Percentiles rank a stretch among this genome's conserved stretches.
phyloP scores from a whole-genome alignment of 53 echinoderm and acorn worm genomes.

The Temnopleurus reevesii region DNA sequence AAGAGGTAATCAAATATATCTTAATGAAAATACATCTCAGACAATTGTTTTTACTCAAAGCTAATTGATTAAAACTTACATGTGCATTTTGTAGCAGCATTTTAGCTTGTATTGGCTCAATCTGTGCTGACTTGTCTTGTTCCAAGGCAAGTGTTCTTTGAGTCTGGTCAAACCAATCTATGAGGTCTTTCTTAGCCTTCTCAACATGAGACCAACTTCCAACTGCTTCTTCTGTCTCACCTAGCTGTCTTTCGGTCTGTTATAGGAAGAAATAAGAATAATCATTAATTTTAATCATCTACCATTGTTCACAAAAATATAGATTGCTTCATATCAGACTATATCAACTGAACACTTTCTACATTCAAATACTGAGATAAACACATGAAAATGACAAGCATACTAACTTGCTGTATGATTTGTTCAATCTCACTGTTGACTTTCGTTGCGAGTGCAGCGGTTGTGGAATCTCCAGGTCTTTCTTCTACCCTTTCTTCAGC shows the following conservation, averaged over 20 bases:
- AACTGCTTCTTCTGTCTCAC: constrained; percentile 48
- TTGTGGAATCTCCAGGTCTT: constrained; percentile 66
- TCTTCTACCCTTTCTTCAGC: constrained; percentile 73
- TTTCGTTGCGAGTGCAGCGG: constrained; percentile 62
- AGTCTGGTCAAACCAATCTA: constrained; percentile 74
- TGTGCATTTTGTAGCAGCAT: constrained; percentile 47
- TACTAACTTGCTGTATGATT: constrained; percentile 59
- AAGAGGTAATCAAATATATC: too few relatives aligned
- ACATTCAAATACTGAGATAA: too few relatives aligned
- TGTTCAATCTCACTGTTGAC: constrained; percentile 64
- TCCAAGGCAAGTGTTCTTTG: constrained; percentile 62
- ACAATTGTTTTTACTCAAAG: not conserved
- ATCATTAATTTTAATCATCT: not conserved
- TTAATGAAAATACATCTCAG: not conserved
- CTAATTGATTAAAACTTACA: constrained; percentile 40
- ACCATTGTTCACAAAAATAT: too few relatives aligned
- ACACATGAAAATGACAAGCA: not conserved
- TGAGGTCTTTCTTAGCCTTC: constrained; percentile 55
- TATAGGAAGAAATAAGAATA: not conserved
- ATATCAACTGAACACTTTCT: too few relatives aligned
- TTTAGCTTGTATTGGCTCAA: constrained; percentile 64
- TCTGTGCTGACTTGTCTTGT: constrained; percentile 66
- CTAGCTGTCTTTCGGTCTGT: constrained; percentile 67
- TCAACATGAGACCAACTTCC: constrained; percentile 75
- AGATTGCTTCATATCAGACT: too few relatives aligned